Percentiles rank a stretch among this genome's conserved stretches.
These are phyloP conservation scores for Drosophila dives DNA, from an alignment of 2,888 invertebrate genomes.

Conservation along the genomic window DNA sequence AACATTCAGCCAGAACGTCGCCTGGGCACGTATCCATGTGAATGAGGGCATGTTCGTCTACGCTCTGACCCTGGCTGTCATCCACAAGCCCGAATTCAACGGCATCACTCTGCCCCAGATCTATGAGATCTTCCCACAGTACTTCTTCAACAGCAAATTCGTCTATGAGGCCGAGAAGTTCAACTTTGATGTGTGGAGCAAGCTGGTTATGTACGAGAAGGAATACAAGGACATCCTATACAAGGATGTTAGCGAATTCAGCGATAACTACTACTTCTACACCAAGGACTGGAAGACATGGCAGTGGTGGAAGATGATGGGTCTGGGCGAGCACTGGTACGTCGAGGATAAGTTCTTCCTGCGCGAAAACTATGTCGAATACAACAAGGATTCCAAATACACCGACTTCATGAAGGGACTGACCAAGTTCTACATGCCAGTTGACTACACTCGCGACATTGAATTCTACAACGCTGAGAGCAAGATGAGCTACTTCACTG, in stretches of 20 bases:
- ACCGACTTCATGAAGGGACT: conserved; percentile 58
- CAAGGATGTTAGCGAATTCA: conserved; percentile 67
- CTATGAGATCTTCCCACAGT: conserved; percentile 92
- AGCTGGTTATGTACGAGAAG: conserved; percentile 80
- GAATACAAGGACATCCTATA: conserved; percentile 84
- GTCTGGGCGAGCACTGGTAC: conserved; percentile 74
- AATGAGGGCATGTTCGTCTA: conserved; percentile 92
- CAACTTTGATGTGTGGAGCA: conserved; percentile 79
- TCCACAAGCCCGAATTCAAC: conserved; percentile 88
- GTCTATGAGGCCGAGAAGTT: conserved; percentile 89
- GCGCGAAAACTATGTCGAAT: conserved; percentile 69
- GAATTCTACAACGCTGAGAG: conserved; percentile 86
- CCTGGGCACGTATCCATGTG: conserved; percentile 88
- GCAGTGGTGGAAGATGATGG: conserved; percentile 82
- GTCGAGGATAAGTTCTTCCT: conserved; percentile 73
- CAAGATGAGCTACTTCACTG: conserved; percentile 88
- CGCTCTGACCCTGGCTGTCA: conserved; percentile 88
- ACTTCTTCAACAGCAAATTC: conserved; percentile 90
- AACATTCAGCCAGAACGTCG: conserved; percentile 89
- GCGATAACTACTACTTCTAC: conserved; percentile 68
- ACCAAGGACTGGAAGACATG: conserved; percentile 80
- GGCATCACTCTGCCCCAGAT: conserved; percentile 89
- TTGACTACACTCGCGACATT: conserved; percentile 87
- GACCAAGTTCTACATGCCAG: conserved; percentile 84
- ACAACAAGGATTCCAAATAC: conserved; percentile 71